These are phyloP conservation scores for Chloroclystis v-ata DNA, from an alignment of 2,888 invertebrate genomes.

Conservation along the genomic window DNA sequence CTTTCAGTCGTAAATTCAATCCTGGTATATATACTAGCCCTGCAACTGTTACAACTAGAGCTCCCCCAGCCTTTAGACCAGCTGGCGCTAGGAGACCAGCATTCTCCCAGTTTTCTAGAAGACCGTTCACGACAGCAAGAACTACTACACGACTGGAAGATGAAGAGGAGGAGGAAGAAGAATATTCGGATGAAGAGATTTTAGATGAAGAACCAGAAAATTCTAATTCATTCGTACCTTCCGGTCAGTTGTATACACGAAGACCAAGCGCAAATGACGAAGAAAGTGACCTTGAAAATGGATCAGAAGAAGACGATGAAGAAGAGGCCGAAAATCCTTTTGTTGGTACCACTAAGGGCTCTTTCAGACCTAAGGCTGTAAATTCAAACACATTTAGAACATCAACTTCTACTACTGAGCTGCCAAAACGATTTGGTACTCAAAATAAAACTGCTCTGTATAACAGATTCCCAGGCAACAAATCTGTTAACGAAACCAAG, in stretches of 20 bases:
- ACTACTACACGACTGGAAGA: slow-evolving; percentile 53
- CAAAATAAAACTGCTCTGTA: slow-evolving; percentile 56
- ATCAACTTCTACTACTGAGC: slow-evolving; percentile 61
- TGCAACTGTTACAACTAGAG: slow-evolving; percentile 49
- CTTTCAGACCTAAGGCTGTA: slow-evolving; percentile 55
- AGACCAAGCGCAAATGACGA: slow-evolving; percentile 48
- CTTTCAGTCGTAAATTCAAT: slow-evolving; percentile 72
- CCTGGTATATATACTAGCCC: slow-evolving; percentile 71
- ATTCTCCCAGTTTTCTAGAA: slow-evolving; percentile 56
- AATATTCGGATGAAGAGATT: slow-evolving; percentile 57
- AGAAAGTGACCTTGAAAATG: slow-evolving; percentile 43
- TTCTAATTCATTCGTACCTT: slow-evolving; percentile 63
- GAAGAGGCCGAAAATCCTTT: slow-evolving; percentile 37
- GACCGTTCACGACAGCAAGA: slow-evolving; percentile 61
- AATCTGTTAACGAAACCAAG: slow-evolving; percentile 49
- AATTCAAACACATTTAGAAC: slow-evolving; percentile 69
- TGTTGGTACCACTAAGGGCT: slow-evolving; percentile 48
- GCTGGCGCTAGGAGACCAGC: slow-evolving; percentile 52
- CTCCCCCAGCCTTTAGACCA: slow-evolving; percentile 42
- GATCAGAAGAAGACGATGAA: slow-evolving; percentile 42
- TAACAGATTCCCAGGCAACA: slow-evolving; percentile 53
- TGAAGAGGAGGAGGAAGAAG: slow-evolving; percentile 47
- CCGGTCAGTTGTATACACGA: slow-evolving; percentile 63
- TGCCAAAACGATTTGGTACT: slow-evolving; percentile 46
- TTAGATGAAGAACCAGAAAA: slow-evolving; percentile 63